These are phyloP conservation scores for Heteromyza rotundicornis DNA, from an alignment of 2,888 invertebrate genomes.

Conservation along the genomic window DNA sequence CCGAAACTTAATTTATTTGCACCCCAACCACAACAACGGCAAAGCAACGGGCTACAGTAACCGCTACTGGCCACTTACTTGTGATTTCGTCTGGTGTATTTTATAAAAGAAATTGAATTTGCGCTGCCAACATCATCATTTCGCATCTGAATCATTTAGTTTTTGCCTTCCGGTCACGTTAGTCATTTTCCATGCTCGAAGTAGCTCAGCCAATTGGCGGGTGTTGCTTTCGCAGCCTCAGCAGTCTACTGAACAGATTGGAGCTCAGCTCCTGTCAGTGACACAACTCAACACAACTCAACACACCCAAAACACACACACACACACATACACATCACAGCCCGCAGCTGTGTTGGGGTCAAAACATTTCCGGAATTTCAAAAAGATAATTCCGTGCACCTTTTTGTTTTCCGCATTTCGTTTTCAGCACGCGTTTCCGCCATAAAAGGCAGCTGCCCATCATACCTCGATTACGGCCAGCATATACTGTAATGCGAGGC, in stretches of 20 bases:
- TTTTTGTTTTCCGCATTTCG: constrained; percentile 1
- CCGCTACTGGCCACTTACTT: too few species aligned
- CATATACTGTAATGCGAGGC: too few species aligned
- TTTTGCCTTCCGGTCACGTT: constrained; percentile 41
- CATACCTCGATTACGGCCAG: too few species aligned
- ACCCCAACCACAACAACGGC: too few species aligned
- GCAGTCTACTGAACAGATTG: constrained; percentile 8
- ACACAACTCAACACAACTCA: too few species aligned
- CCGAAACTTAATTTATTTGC: too few species aligned
- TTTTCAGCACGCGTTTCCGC: too few species aligned
- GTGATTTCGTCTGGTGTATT: not conserved
- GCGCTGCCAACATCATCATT: constrained; percentile 36
- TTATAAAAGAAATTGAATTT: not conserved
- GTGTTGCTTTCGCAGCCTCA: not conserved
- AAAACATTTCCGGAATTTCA: constrained; percentile 1
- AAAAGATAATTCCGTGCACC: not conserved
- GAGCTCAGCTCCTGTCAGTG: too few species aligned
- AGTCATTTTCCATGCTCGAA: constrained; percentile 28
- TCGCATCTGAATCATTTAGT: constrained; percentile 42
- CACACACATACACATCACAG: constrained; percentile 29
- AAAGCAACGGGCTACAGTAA: too few species aligned
- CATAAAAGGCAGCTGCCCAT: too few species aligned
- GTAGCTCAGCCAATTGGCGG: constrained; percentile 18
- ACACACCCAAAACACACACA: too few species aligned
- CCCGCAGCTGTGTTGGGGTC: not conserved